phyloP scores from a whole-genome alignment of 2,888 invertebrate genomes.

The Yponomeuta sedellus region DNA sequence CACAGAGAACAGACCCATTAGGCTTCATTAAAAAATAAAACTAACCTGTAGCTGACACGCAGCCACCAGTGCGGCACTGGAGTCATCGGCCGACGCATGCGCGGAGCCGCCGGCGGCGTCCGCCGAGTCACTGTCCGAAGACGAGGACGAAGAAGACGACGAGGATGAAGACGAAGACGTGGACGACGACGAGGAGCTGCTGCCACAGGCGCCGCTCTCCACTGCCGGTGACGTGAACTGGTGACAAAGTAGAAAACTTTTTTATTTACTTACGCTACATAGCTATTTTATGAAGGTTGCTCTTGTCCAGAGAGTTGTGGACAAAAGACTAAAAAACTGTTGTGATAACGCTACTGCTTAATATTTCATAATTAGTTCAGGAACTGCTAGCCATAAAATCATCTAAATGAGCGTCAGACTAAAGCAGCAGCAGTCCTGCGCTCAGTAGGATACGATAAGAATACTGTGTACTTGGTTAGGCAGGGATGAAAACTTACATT shows the following conservation, averaged over 20 bases:
- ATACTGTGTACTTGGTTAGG: no score
- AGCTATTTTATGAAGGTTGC: neutral
- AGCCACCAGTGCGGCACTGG: slow-evolving; percentile 74
- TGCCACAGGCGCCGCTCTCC: slow-evolving; percentile 57
- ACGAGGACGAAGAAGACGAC: slow-evolving; percentile 65
- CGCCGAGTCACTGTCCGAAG: slow-evolving; percentile 65
- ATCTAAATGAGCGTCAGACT: no score
- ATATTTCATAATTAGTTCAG: no score
- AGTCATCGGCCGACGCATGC: slow-evolving; percentile 65
- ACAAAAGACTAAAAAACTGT: no score
- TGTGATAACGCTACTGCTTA: no score
- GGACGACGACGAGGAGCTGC: slow-evolving; percentile 65
- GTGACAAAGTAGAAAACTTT: slow-evolving; percentile 21
- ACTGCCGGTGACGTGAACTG: slow-evolving; percentile 59
- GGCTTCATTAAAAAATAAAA: neutral
- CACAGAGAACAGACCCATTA: no score
- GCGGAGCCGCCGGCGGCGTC: slow-evolving; percentile 59
- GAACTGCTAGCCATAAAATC: no score
- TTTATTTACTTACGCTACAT: neutral
- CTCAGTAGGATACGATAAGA: no score
- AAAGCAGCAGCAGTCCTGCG: no score
- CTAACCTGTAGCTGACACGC: slow-evolving; percentile 74
- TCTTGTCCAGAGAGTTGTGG: no score
- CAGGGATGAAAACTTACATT: no score
- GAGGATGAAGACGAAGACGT: slow-evolving; percentile 58